A percentile compares a stretch with the other conserved stretches of the same genome.
phyloP scores from a whole-genome alignment of 2,113 vertebrate species.

The Daubentonia madagascariensis region DNA sequence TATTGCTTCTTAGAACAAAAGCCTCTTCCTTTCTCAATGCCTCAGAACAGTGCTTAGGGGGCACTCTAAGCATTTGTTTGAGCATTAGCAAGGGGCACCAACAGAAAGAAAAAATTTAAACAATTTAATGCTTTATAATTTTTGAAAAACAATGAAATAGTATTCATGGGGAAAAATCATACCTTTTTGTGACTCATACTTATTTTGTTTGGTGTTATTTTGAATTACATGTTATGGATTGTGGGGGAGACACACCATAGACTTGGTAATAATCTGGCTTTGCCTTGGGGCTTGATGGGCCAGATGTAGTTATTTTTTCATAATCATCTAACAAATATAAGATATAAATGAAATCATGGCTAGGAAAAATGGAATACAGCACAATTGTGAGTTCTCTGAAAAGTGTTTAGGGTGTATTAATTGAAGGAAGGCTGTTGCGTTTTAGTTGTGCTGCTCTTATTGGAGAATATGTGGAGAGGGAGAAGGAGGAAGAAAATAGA shows the following conservation, averaged over 20 bases:
- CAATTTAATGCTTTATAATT: neutral
- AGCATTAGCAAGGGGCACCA: neutral
- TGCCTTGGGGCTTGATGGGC: neutral
- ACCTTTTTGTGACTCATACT: neutral
- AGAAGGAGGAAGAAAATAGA: neutral
- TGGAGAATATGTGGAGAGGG: neutral
- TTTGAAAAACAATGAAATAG: neutral
- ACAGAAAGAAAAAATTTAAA: neutral
- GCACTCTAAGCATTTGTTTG: neutral
- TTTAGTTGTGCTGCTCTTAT: neutral
- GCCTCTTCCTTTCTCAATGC: neutral
- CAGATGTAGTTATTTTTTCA: neutral
- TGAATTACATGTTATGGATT: neutral
- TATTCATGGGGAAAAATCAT: neutral
- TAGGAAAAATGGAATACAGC: neutral
- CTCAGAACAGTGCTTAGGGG: neutral
- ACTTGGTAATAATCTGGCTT: neutral
- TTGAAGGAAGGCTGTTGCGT: neutral
- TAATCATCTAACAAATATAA: neutral
- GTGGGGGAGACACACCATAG: neutral
- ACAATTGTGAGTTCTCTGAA: neutral
- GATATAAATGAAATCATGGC: neutral
- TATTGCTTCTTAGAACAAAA: neutral
- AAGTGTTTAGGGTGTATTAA: neutral
- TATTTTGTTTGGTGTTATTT: neutral